Base-by-base conservation (phyloP, 1,140 invertebrate genomes). In the Halesus radiatus region DNA sequence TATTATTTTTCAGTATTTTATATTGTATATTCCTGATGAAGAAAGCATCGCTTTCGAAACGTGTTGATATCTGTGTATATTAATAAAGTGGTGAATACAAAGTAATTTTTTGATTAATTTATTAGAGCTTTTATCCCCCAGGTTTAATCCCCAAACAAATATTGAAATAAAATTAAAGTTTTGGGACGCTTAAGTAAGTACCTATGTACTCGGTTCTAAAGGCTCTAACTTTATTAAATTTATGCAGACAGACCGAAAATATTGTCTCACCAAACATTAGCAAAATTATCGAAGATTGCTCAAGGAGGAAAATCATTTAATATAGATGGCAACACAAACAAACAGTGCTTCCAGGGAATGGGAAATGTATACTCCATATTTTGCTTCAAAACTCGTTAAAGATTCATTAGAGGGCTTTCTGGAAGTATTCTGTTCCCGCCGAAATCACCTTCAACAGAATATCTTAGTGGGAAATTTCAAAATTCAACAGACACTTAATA, bases 191-290 rank as follows among this genome's bases (percentile, higher is more conserved):
- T 18, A 22, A 56, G 1, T 56, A 56, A 22, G 20, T 22, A 60
- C 20, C 1, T 23, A 60, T 7, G 0, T 23, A 60, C 56, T 60
- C 56, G 23, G 6, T 60, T 60, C 37, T 13, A 45, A 3, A 8
- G 37, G 37, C 37, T 68, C 54, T 60, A 74, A 74, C 54, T 81
- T 52, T 77, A 81, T 81, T 73, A 78, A 81, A 78, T 81, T 81
- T 75, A 76, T 76, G 76, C 72, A 56, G 72, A 79, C 76, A 76
- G 76, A 76, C 80, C 70, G 52, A 70, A 76, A 81, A 76, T 79
- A 79, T 81, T 81, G 76, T 79, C 54, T 60, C 20, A 50, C 20
- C 60, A 76, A 64, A 52, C 75, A 76, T 56, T 76, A 75, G 23
- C 72, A 45, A 75, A 75, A 75, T 58, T 56, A 56, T 75, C 53